Evolutionary conservation across 2,888 invertebrate genomes (phyloP).

Genomic region (Kryphioiulus occultus): DNA sequence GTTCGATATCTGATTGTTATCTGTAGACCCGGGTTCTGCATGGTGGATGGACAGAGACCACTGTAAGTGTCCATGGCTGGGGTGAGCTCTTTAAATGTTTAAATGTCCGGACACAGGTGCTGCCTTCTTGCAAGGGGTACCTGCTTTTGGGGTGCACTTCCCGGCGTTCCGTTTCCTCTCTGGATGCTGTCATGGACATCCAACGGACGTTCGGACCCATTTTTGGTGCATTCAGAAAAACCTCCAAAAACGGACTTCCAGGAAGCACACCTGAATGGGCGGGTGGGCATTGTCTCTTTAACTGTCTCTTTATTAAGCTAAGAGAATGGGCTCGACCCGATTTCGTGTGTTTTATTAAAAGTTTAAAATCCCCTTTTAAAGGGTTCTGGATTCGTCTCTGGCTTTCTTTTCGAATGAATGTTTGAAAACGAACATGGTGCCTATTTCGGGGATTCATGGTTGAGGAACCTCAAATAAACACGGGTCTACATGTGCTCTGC

Average conservation of each 20-base stretch:
- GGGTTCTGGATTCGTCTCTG: background rate
- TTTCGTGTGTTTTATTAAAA: slow-evolving; percentile 29
- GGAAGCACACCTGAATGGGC: slow-evolving; percentile 15
- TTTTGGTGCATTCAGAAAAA: background rate
- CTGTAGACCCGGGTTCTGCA: background rate
- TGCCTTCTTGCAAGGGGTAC: background rate
- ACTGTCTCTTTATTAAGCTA: slow-evolving; percentile 1
- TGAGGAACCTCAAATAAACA: background rate
- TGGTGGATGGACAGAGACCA: background rate
- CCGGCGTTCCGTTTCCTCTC: slow-evolving; percentile 32
- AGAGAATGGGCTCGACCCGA: slow-evolving; percentile 1
- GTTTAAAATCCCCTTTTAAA: background rate
- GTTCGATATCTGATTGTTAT: background rate
- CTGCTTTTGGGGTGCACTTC: background rate
- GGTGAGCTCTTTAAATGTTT: slow-evolving; percentile 15
- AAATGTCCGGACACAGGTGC: slow-evolving; percentile 24
- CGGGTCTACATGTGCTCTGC: background rate
- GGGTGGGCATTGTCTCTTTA: background rate
- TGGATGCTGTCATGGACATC: background rate
- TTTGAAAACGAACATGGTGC: background rate
- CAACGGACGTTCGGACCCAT: slow-evolving; percentile 17
- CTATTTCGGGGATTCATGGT: slow-evolving; percentile 9
- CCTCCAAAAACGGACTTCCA: background rate
- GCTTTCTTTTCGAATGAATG: background rate
- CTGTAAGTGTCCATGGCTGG: background rate